phyloP scores from a whole-genome alignment of 2,797 vertebrate genomes.

The Falco rusticolus region DNA sequence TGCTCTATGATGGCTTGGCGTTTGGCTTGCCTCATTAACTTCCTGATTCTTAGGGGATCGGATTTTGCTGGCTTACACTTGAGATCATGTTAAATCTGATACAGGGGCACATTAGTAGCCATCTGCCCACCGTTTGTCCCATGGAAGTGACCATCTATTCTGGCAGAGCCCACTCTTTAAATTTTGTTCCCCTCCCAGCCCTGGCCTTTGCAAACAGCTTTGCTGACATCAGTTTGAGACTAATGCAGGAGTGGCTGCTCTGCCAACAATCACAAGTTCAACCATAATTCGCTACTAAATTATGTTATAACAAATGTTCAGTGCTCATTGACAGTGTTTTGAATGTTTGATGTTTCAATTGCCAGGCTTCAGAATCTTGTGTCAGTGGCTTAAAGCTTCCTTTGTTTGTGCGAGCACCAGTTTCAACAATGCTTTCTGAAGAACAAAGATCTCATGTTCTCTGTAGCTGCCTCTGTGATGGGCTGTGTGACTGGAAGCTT shows the following conservation, averaged over 20 bases:
- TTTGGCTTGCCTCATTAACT: not conserved
- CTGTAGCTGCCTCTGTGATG: not conserved
- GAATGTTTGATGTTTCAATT: not conserved
- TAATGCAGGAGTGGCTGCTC: not conserved
- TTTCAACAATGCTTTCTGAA: not conserved
- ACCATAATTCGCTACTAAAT: not conserved
- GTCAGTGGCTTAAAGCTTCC: constrained; percentile 7
- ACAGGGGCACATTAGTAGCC: not conserved
- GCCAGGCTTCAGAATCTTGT: not conserved
- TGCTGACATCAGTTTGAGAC: not conserved
- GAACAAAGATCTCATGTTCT: not conserved
- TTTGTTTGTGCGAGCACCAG: not conserved
- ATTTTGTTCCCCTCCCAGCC: not conserved
- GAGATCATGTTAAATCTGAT: not conserved
- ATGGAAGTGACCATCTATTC: not conserved
- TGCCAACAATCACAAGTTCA: constrained; percentile 24
- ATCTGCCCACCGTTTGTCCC: not conserved
- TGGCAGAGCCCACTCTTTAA: not conserved
- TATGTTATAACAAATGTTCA: not conserved
- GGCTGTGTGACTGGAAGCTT: not conserved
- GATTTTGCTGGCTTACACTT: not conserved
- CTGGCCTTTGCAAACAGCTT: not conserved
- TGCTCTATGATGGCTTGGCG: not conserved
- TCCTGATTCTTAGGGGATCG: not conserved
- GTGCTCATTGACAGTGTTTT: not conserved